Base-by-base conservation (phyloP, 2,113 vertebrate genomes). In the Thymallus thymallus region DNA sequence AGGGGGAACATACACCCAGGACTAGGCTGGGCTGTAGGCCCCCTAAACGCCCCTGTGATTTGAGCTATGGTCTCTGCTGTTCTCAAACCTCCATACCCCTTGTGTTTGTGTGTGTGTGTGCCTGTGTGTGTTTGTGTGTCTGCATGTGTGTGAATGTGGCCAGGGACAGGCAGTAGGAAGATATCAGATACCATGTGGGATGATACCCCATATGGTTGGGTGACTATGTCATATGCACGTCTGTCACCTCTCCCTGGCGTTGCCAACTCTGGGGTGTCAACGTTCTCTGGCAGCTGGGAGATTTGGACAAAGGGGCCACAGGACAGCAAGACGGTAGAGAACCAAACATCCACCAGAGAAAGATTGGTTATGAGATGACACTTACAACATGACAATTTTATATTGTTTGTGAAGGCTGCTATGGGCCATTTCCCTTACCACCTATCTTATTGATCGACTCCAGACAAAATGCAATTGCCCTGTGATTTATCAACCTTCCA, bases 401-500 rank as follows among this genome's bases (percentile, higher is more conserved):
- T 18, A 51, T 18, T 51, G 14, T 48, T 48, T 4, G 23, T 63
- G 61, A 12, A 26, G 35, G 35, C 35, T 41, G 7, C 7, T 41
- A 41, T 10, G 3, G 26, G 29, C 0, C 3, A 29, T n/a, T 63
- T 65, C 20, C 18, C 29, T 1, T 6, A 3, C 6, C 16, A 20
- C 63, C 6, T 7, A 20, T 4, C 16, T 35, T 7, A 7, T n/a
- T 29, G 62, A 64, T 64, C 9, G 24, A 26, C 26, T 26, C 26
- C 30, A 2, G 61, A 13, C 1, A 16, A 63, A 23, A 16, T 14
- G 26, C 45, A 69, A 12, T 51, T 24, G 5, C 24, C 68, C 73
- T 76, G 78, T 10, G 87, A 86, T 90, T 85, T 46, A 74, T 82
- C 87, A 88, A 73, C 89, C 4, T 74, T 70, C 68, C 30, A 80